phyloP scores from a whole-genome alignment of 2,797 vertebrate genomes.

The Danio aesculapii region DNA sequence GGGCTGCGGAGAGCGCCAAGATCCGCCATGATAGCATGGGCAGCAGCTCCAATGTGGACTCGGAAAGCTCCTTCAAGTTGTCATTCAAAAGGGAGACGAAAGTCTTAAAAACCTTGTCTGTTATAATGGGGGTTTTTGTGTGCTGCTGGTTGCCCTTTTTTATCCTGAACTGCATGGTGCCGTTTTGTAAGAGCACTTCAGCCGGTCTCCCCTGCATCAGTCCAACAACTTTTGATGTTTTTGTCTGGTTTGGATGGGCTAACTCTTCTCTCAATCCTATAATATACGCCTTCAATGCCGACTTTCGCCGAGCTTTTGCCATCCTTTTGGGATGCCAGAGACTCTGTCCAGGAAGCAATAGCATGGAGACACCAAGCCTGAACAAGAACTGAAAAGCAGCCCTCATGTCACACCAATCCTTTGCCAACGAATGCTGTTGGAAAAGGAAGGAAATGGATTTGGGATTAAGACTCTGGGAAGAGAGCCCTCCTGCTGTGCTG shows the following conservation, averaged over 20 bases:
- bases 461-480: constrained; percentile 78
- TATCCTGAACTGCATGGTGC: constrained; percentile 97
- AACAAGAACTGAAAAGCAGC: constrained; percentile 90
- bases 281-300: constrained; percentile 98
- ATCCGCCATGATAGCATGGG: constrained; percentile 89
- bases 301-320: constrained; percentile 97
- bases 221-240: constrained; percentile 94
- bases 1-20: constrained; percentile 95
- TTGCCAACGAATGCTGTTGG: constrained; percentile 69
- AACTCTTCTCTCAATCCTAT: constrained; percentile 99
- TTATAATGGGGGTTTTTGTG: constrained; percentile 99
- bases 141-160: constrained; percentile 99
- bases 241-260: constrained; percentile 99
- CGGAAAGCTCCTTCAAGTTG: constrained; percentile 95
- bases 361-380: constrained; percentile 92
- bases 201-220: constrained; percentile 90
- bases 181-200: constrained; percentile 88
- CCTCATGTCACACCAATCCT: constrained; percentile 78
- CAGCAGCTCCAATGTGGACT: constrained; percentile 85
- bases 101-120: constrained; percentile 95
- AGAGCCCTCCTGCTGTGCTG: constrained; percentile 81
- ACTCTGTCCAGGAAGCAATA: constrained; percentile 88
- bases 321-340: constrained; percentile 94
- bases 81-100: constrained; percentile 98
- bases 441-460: constrained; percentile 79